phyloP scores from a whole-genome alignment of 1,140 invertebrate genomes.

The Drosophila nannoptera region DNA sequence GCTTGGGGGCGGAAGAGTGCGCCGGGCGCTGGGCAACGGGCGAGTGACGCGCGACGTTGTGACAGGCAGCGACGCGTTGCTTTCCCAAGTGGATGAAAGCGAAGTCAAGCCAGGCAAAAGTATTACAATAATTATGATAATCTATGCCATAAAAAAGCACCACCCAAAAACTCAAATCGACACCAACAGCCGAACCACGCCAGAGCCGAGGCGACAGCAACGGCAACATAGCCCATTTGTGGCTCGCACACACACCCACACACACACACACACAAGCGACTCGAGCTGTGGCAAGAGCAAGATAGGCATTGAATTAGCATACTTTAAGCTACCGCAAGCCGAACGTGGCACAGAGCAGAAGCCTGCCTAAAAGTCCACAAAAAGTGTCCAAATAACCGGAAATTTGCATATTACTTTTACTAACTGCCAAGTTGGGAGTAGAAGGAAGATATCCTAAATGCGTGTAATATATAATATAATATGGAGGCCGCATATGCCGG shows the following conservation, averaged over 20 bases:
- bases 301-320: constrained; percentile 63
- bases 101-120: constrained; percentile 74
- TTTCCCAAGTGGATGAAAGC: constrained; percentile 46
- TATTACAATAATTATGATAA: constrained; percentile 79
- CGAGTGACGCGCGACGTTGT: not conserved
- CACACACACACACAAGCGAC: constrained; percentile 8
- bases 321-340: constrained; percentile 71
- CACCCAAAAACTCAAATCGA: constrained; percentile 23
- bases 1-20: not conserved
- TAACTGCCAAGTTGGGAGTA: constrained; percentile 15
- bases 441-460: not conserved
- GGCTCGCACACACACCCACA: constrained; percentile 39
- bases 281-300: not conserved
- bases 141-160: constrained; percentile 72
- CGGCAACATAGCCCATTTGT: constrained; percentile 57
- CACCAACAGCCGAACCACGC: constrained; percentile 23
- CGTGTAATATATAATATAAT: not conserved
- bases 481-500: not conserved
- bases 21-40: not conserved
- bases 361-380: constrained; percentile 27
- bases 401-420: constrained; percentile 41
- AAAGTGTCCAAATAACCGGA: constrained; percentile 38
- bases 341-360: constrained; percentile 16
- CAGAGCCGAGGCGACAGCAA: constrained; percentile 21
- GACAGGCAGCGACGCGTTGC: constrained; percentile 12